phyloP scores from a whole-genome alignment of 1,140 invertebrate genomes.

The Drosophila subobscura region DNA sequence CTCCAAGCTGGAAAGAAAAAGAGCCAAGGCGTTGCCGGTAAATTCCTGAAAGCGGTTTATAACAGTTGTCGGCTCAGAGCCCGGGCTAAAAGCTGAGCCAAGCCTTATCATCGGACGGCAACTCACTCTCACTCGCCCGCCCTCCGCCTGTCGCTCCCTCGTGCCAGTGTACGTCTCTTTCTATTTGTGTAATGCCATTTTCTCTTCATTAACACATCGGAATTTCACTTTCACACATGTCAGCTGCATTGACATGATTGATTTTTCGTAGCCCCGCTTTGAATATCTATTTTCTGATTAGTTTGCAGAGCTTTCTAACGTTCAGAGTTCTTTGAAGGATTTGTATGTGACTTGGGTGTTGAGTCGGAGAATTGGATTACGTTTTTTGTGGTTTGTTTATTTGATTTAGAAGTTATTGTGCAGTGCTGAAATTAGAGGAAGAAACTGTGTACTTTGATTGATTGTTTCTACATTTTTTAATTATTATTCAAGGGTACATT shows the following conservation, averaged over 20 bases:
- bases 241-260: conserved; percentile 40
- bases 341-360: background rate
- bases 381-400: no score
- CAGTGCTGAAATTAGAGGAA: background rate
- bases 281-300: background rate
- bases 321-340: background rate
- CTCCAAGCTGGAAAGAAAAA: conserved; percentile 26
- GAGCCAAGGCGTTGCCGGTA: conserved; percentile 43
- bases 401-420: background rate
- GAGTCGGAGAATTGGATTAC: no score
- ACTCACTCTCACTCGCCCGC: no score
- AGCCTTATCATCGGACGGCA: conserved; percentile 53
- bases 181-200: conserved; percentile 59
- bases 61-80: conserved; percentile 53
- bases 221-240: conserved; percentile 70
- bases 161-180: conserved; percentile 36
- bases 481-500: no score
- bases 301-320: background rate
- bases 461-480: conserved; percentile 2
- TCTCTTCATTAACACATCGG: conserved; percentile 63
- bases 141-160: no score
- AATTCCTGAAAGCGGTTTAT: conserved; percentile 57
- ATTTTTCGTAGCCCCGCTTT: conserved; percentile 17
- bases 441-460: background rate
- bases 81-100: conserved; percentile 42